These are phyloP conservation scores for Caenorhabditis becei DNA, from an alignment of 2,888 invertebrate species.

Conservation along the genomic window DNA sequence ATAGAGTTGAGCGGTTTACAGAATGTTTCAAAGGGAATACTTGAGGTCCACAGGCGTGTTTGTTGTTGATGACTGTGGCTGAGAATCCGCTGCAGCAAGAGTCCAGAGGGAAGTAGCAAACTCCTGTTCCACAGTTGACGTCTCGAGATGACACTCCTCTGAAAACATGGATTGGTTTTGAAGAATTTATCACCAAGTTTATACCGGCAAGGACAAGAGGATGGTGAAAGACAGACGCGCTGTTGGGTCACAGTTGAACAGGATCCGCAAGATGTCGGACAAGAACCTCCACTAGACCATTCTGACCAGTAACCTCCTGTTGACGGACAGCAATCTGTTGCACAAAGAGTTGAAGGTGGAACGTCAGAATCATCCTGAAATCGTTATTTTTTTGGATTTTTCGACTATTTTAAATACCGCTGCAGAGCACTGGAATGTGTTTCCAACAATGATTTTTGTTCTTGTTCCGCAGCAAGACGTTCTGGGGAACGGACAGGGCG, in stretches of 20 bases:
- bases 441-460: constrained; percentile 51
- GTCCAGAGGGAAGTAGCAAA: constrained; percentile 64
- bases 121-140: constrained; percentile 65
- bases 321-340: constrained; percentile 61
- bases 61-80: constrained; percentile 51
- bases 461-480: constrained; percentile 62
- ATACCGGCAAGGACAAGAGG: constrained; percentile 60
- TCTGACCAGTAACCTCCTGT: constrained; percentile 71
- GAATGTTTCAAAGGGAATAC: constrained; percentile 4
- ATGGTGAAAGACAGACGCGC: constrained; percentile 46
- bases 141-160: constrained; percentile 52
- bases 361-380: constrained; percentile 48
- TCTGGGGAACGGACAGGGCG: constrained; percentile 58
- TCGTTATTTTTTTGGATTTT: no score
- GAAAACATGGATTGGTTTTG: neutral
- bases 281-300: constrained; percentile 60
- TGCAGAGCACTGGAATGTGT: constrained; percentile 33
- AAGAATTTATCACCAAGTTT: neutral
- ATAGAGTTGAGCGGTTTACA: no score
- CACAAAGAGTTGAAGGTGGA: constrained; percentile 57
- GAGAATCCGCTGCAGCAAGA: constrained; percentile 62
- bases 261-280: constrained; percentile 65
- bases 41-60: constrained; percentile 65
- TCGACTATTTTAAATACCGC: constrained; percentile 16
- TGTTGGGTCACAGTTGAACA: constrained; percentile 58